Base-by-base conservation (phyloP, 2,797 vertebrate species). In the Hemibagrus guttatus region DNA sequence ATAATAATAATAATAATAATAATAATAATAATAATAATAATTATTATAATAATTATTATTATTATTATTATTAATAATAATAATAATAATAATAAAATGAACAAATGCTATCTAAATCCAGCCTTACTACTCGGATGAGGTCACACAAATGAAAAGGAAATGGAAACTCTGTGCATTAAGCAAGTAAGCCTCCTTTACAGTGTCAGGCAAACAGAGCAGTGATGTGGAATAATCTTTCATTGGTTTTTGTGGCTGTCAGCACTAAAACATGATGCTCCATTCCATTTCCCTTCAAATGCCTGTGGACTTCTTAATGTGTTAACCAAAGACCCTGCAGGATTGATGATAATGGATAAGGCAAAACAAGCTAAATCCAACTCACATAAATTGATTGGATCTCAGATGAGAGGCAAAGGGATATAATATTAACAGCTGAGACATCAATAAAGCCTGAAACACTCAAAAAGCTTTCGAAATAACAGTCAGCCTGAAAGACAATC, bases 301-400 rank as follows among this genome's bases (percentile, higher is more conserved):
- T 94, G 90, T 89, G 92, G 94, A 95, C 93, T 92, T 94, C 92
- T 95, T 95, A 95, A 95, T 94, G 95, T 92, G 93, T 92, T 83
- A 94, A 93, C 93, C 94, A 93, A 95, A 94, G 91, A 91, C 92
- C 92, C 93, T 92, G 93, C 92, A 91, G 93, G 92, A 94, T 91
- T 94, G 94, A 94, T 93, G 92, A 84, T 95, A 95, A 95, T 95
- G 94, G 95, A 95, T 95, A 94, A 90, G 90, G 91, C 93, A 93
- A 92, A 94, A 87, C 89, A 93, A 94, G 94, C 94, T 92, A 95
- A 93, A 95, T 94, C 92, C 90, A 91, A 90, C 94, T 89, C 92
- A 91, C 93, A 90, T 93, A 92, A 95, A 96, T 95, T 94, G 95
- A 96, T 95, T 94, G 93, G 93, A 95, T 95, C 95, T 95, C 95